Evolutionary conservation across 2,113 vertebrate species (phyloP).

Genomic region (Poecilia latipinna): DNA sequence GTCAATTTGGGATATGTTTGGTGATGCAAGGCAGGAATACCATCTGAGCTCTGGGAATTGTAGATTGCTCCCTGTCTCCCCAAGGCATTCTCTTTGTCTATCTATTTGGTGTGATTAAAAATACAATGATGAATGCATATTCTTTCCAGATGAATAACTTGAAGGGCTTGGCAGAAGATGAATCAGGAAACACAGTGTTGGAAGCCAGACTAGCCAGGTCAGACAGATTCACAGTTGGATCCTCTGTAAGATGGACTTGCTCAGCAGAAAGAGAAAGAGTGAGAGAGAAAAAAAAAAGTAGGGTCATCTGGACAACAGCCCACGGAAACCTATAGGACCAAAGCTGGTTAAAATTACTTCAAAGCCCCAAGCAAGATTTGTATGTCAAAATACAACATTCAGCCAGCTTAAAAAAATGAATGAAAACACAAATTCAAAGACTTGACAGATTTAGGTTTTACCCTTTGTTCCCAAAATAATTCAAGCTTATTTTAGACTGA

Average conservation of each 20-base stretch:
- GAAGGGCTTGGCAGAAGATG: conserved; percentile 81
- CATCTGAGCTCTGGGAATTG: conserved; percentile 81
- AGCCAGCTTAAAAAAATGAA: conserved; percentile 18
- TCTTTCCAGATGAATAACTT: conserved; percentile 85
- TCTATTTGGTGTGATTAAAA: conserved; percentile 87
- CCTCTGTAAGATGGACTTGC: conserved; percentile 60
- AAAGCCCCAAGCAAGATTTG: conserved; percentile 31
- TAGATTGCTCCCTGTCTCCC: conserved; percentile 76
- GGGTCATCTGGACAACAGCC: conserved; percentile 71
- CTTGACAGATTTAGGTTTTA: background rate
- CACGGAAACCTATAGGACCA: conserved; percentile 32
- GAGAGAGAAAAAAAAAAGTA: background rate
- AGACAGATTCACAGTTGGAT: conserved; percentile 64
- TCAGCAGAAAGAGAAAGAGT: conserved; percentile 28
- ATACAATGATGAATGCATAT: conserved; percentile 86
- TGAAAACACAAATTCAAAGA: background rate
- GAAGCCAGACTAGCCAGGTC: conserved; percentile 73
- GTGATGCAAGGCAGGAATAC: conserved; percentile 80
- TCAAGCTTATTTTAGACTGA: background rate
- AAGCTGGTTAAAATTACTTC: conserved; percentile 50
- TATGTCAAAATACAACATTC: conserved; percentile 27
- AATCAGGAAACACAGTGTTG: conserved; percentile 75
- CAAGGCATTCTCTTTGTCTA: conserved; percentile 82
- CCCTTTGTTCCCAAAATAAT: background rate
- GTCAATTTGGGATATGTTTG: conserved; percentile 84